Conservation (phyloP, 2,888 invertebrate species). For the Perithous albicinctus region DNA sequence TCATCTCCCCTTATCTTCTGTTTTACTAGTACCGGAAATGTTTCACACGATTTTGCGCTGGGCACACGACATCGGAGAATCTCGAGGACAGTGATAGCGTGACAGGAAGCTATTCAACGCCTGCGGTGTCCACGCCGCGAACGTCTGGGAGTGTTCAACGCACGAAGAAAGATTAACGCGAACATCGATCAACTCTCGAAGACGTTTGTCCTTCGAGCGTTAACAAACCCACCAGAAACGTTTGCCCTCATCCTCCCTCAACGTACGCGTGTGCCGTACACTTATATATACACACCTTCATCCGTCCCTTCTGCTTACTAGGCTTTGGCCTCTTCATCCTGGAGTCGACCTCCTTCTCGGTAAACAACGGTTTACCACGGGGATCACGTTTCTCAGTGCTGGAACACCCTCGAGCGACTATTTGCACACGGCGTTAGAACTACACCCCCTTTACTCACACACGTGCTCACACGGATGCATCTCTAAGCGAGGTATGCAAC, state of each 20-base stretch:
- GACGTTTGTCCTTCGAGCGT: slow-evolving; percentile 68
- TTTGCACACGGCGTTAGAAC: slow-evolving; percentile 76
- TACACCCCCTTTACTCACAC: slow-evolving; percentile 68
- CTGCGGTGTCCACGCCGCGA: slow-evolving; percentile 54
- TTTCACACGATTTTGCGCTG: slow-evolving; percentile 55
- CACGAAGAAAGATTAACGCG: slow-evolving; percentile 77
- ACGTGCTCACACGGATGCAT: slow-evolving; percentile 71
- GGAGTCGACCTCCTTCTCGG: slow-evolving; percentile 73
- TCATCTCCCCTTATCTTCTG: slow-evolving; percentile 35
- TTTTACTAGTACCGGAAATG: slow-evolving; percentile 43
- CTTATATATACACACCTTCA: slow-evolving; percentile 35
- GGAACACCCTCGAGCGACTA: slow-evolving; percentile 75
- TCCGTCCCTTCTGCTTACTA: slow-evolving; percentile 43
- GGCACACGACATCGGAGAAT: slow-evolving; percentile 35
- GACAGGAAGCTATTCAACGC: slow-evolving; percentile 58
- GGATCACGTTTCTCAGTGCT: slow-evolving; percentile 80
- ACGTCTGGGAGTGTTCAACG: slow-evolving; percentile 56
- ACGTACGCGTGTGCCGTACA: background rate
- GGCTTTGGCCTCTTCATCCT: slow-evolving; percentile 55
- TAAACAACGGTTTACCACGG: slow-evolving; percentile 82
- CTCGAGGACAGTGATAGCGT: slow-evolving; percentile 55
- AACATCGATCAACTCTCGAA: slow-evolving; percentile 78
- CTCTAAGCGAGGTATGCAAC: background rate
- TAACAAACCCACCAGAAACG: slow-evolving; percentile 54
- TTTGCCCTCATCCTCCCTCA: slow-evolving; percentile 29